Evolutionary conservation across 1,140 invertebrate species (phyloP).

Genomic region (Meloidogyne floridensis): DNA sequence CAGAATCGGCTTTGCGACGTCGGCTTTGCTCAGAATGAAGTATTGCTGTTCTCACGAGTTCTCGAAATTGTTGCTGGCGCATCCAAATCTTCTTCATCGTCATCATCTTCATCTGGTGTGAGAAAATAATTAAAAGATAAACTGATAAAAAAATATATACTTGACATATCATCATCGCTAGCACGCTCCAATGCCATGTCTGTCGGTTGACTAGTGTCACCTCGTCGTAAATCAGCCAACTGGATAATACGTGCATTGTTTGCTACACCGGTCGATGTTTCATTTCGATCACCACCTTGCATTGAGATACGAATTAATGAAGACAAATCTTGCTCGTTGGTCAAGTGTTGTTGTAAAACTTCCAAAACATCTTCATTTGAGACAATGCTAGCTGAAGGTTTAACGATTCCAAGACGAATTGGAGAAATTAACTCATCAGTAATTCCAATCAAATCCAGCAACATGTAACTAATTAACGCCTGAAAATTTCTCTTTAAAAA

Average conservation of each 20-base stretch:
- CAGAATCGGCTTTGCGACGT: slow-evolving; percentile 14
- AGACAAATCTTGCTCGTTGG: too few species aligned
- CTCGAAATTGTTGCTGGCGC: not conserved
- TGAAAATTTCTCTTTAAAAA: too few species aligned
- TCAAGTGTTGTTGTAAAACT: too few species aligned
- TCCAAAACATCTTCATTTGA: too few species aligned
- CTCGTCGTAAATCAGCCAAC: not conserved
- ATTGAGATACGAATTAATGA: slow-evolving; percentile 6
- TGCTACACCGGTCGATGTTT: slow-evolving; percentile 25
- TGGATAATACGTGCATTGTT: slow-evolving; percentile 37
- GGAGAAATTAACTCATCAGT: too few species aligned
- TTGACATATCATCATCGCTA: slow-evolving; percentile 29
- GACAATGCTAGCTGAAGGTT: too few species aligned
- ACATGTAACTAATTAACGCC: too few species aligned
- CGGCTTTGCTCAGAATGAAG: not conserved
- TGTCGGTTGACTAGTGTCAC: not conserved
- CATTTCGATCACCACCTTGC: slow-evolving; percentile 33
- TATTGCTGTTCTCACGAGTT: slow-evolving; percentile 26
- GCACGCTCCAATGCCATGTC: not conserved
- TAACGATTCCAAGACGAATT: too few species aligned
- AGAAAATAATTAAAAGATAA: not conserved
- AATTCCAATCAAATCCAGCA: too few species aligned
- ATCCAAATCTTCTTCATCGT: slow-evolving; percentile 53
- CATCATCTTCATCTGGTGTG: slow-evolving; percentile 41
- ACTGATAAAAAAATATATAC: not conserved